A percentile compares a stretch with the other conserved stretches of the same genome.
Conservation (phyloP, 2,888 invertebrate genomes). For the Scotopteryx bipunctaria region DNA sequence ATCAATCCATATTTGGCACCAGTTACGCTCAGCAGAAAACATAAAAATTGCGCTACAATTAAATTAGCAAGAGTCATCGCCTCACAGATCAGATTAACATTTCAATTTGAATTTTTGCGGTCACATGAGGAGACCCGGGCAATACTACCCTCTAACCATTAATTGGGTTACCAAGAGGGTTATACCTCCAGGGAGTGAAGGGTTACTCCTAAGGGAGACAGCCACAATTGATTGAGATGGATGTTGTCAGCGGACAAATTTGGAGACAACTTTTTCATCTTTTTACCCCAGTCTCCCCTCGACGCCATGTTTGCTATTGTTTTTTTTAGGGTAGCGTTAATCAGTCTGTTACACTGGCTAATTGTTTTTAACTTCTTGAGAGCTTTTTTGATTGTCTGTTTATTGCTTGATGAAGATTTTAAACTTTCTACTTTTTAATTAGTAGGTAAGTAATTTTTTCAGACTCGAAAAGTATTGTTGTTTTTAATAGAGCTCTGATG, state of each 20-base stretch:
- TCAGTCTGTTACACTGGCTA: slow-evolving; percentile 55
- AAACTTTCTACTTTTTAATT: slow-evolving; percentile 39
- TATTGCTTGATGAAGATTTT: slow-evolving; percentile 44
- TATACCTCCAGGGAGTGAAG: slow-evolving; percentile 67
- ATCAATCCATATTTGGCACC: not conserved
- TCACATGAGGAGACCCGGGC: slow-evolving; percentile 53
- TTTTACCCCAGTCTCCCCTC: slow-evolving; percentile 44
- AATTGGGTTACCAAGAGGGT: slow-evolving; percentile 78
- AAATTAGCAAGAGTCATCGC: slow-evolving; percentile 34
- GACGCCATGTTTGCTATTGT: slow-evolving; percentile 47
- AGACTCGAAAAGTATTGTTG: slow-evolving; percentile 27
- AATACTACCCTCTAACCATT: slow-evolving; percentile 61
- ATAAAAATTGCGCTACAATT: slow-evolving; percentile 12
- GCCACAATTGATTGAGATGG: slow-evolving; percentile 79
- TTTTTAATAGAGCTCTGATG: slow-evolving; percentile 21
- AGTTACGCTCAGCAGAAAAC: not conserved
- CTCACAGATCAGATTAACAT: slow-evolving; percentile 67
- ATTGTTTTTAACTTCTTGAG: slow-evolving; percentile 74
- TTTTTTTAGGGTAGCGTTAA: slow-evolving; percentile 57
- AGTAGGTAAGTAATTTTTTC: slow-evolving; percentile 31
- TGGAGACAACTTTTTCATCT: slow-evolving; percentile 65
- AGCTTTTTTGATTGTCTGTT: slow-evolving; percentile 57
- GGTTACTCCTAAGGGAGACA: slow-evolving; percentile 74
- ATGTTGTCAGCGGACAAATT: slow-evolving; percentile 78
- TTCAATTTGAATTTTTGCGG: slow-evolving; percentile 76